These are phyloP conservation scores for Chinchilla lanigera DNA, from an alignment of 2,113 vertebrate genomes.

Conservation along the genomic window DNA sequence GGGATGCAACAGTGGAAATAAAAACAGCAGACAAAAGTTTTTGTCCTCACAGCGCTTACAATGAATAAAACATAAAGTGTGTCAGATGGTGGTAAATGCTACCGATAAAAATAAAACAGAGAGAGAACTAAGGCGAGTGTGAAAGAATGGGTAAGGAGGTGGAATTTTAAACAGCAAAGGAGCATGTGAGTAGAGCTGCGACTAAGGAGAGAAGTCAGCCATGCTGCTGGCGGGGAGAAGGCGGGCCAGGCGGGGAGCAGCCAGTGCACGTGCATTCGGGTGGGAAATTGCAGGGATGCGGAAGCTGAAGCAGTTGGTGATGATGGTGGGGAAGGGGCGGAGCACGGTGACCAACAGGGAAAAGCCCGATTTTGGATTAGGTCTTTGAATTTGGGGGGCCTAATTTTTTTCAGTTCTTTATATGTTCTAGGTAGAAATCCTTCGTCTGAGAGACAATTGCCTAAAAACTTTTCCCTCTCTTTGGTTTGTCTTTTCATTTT, in stretches of 20 bases:
- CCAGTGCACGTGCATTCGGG: background rate
- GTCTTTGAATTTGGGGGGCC: no score
- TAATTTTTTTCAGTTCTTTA: no score
- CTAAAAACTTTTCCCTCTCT: no score
- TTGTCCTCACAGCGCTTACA: conserved; percentile 25
- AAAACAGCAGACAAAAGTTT: background rate
- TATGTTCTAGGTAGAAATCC: no score
- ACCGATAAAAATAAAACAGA: conserved; percentile 43
- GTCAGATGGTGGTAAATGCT: conserved; percentile 22
- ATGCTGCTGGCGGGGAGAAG: background rate
- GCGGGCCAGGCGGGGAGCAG: background rate
- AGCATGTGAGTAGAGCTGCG: background rate
- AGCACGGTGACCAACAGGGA: background rate
- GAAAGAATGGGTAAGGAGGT: background rate
- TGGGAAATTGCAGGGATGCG: background rate
- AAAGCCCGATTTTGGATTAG: background rate
- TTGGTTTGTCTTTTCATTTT: no score
- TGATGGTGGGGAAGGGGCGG: background rate
- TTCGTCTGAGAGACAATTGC: no score
- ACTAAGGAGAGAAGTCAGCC: background rate
- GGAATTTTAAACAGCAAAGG: conserved; percentile 46
- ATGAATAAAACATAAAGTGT: conserved; percentile 27
- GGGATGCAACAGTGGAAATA: background rate
- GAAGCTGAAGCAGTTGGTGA: background rate
- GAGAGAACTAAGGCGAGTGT: background rate